Percentiles rank a stretch among this genome's conserved stretches.
Evolutionary conservation across 2,888 invertebrate genomes (phyloP).

Genomic region (Hirudinaria manillensis): DNA sequence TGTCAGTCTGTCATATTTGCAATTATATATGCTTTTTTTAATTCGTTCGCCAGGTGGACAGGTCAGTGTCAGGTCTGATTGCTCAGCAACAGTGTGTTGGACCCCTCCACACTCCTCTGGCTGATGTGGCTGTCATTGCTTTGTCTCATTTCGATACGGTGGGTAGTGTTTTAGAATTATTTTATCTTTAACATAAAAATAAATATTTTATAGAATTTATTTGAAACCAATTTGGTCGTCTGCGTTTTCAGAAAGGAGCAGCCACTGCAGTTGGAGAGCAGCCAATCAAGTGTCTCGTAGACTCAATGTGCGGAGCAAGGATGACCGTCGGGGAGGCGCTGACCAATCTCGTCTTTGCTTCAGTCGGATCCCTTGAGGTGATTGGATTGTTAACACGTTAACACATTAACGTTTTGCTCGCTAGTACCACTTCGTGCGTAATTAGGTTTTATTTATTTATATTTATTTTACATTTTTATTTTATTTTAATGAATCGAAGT

Average conservation of each 20-base stretch:
- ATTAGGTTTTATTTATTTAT: too few species aligned
- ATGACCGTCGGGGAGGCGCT: constrained; percentile 90
- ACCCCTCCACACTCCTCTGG: constrained; percentile 87
- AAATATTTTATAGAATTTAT: neutral
- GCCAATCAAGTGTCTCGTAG: constrained; percentile 82
- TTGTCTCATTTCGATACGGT: constrained; percentile 74
- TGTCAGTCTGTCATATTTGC: too few species aligned
- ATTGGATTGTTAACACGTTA: neutral
- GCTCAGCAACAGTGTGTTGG: constrained; percentile 98
- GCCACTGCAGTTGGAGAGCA: constrained; percentile 83
- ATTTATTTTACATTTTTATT: neutral
- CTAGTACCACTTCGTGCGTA: neutral
- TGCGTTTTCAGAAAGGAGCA: constrained; percentile 61
- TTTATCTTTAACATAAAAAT: neutral
- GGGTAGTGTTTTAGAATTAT: constrained; percentile 41
- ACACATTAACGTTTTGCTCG: too few species aligned
- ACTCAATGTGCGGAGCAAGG: constrained; percentile 78
- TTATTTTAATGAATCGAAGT: too few species aligned
- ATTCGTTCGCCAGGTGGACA: constrained; percentile 45
- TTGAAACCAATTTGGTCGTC: neutral
- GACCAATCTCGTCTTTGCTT: constrained; percentile 79
- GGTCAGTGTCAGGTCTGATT: constrained; percentile 87
- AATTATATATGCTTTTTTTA: too few species aligned
- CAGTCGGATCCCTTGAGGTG: constrained; percentile 58
- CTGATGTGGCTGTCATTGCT: constrained; percentile 81